Evolutionary conservation across 2,888 invertebrate species (phyloP), one percentile per base, ranked within the genome.

Genomic region (Cheilosia vulpina): DNA sequence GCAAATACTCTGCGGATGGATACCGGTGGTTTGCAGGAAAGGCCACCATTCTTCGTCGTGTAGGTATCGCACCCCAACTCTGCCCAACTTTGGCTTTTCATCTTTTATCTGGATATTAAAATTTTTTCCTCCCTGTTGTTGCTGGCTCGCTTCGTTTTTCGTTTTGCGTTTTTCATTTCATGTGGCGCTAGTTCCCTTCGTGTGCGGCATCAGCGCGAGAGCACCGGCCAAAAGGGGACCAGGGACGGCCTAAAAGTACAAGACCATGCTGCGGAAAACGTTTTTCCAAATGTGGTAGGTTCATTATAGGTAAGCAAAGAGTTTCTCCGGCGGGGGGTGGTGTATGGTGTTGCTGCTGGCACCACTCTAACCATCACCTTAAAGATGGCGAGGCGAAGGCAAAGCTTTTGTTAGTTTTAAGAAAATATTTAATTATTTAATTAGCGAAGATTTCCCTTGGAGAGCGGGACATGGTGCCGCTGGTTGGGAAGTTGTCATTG

Each of bases 381-480:
- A 2, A 63, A 53, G 60, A n/a, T n/a, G 72, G 38, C 45, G 62
- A 21, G 62, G 27, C 45, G 15, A 47, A 17, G 47, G 24, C 31
- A 84, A 38, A 77, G 76, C 85, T 85, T 85, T 81, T 80, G 76
- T 80, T 77, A 77, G 85, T 81, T 80, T 80, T 81, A 85, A 85
- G 85, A 85, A 85, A 85, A 85, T 81, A 85, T 85, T 85, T 85
- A 85, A 85, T 85, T 81, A 85, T 85, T 85, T 85, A 85, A 85
- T 85, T 85, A 81, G 85, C 85, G 41, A 72, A 60, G 85, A 80
- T 80, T 78, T 73, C 68, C 79, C 52, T 79, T 84, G 53, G 69
- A 47, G 31, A 27, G 75, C 21, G 55, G 7, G 17, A 43, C 11
- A 27, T 5, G n/a, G 31, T 24, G 43, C 27, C 38, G 34, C 63